Base-by-base conservation (phyloP, 1,140 invertebrate genomes). In the Drosophila trapezifrons region DNA sequence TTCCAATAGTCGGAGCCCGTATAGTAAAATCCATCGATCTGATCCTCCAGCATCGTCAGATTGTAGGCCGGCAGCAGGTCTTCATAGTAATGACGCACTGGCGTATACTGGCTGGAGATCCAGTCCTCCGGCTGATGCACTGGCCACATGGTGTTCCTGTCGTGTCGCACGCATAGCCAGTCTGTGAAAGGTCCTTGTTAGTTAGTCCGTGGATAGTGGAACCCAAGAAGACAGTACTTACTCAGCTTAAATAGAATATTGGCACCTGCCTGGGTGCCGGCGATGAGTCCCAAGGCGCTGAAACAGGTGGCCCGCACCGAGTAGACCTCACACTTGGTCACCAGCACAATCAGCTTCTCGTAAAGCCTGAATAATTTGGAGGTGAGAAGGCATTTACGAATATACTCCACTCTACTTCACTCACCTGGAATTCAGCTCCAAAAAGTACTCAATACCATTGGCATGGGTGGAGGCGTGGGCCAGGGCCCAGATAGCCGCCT, bases 401-500 rank as follows among this genome's bases (percentile, higher is more conserved):
- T 20, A 3, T 15, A 70, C 4, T 4, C n/a, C n/a, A n/a, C n/a
- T n/a, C n/a, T n/a, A 13, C 7, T 5, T 7, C 9, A 4, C 38
- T 73, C 25, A 91, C 91, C 89, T 79, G 25, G 72, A 52, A 38
- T 72, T 71, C 17, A 94, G 92, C 59, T 94, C 93, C 35, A 93
- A 94, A 15, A 98, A 92, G 71, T 96, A 94, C 35, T 95, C 93
- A 13, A 97, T 93, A 1, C 97, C 98, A 51, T 94, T 93, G 0
- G 93, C 91, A 18, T 96, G 96, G 1, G 95, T 95, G 3, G 96
- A 96, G 18, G 96, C 93, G 90, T 98, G 97, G 13, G 97, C 97
- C 27, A 98, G 92, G 9, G 96, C 96, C 98, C 98, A 99, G 1
- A 99, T 91, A 0, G 97, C 96, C 20, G 97, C 94, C 91, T 99